phyloP scores from a whole-genome alignment of 2,797 vertebrate genomes.

The Gobio occitaniae region DNA sequence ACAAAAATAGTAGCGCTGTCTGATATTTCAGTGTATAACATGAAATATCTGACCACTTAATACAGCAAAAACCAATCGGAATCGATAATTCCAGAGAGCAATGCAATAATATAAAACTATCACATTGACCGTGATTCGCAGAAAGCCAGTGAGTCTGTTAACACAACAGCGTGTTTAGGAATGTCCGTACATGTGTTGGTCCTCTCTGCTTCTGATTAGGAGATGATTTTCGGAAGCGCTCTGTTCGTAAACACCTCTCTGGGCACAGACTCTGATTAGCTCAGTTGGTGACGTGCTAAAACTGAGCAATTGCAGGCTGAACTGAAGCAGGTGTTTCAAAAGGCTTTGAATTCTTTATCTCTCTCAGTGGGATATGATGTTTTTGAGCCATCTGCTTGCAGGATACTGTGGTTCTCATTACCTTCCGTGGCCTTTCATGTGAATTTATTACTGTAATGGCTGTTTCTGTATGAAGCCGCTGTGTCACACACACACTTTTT shows the following conservation, averaged over 20 bases:
- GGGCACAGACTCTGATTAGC: slow-evolving; percentile 32
- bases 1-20: too few relatives aligned
- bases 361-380: slow-evolving; percentile 51
- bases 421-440: slow-evolving; percentile 38
- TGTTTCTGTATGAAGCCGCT: slow-evolving; percentile 24
- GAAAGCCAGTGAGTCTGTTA: background rate
- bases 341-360: slow-evolving; percentile 52
- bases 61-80: background rate
- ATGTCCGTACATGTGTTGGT: slow-evolving; percentile 25
- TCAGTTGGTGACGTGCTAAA: slow-evolving; percentile 42
- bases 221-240: slow-evolving; percentile 34
- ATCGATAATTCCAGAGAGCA: background rate
- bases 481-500: slow-evolving; percentile 3
- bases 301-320: slow-evolving; percentile 37
- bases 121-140: background rate
- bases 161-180: slow-evolving; percentile 11
- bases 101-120: background rate
- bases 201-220: slow-evolving; percentile 35
- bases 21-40: background rate
- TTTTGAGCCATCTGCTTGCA: slow-evolving; percentile 51
- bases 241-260: slow-evolving; percentile 39
- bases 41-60: background rate
- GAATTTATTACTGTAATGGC: slow-evolving; percentile 45
- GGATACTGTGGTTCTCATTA: slow-evolving; percentile 48
- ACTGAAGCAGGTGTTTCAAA: slow-evolving; percentile 49